These are phyloP conservation scores for Tupaia chinensis DNA, from an alignment of 2,113 vertebrate genomes.

Conservation along the genomic window DNA sequence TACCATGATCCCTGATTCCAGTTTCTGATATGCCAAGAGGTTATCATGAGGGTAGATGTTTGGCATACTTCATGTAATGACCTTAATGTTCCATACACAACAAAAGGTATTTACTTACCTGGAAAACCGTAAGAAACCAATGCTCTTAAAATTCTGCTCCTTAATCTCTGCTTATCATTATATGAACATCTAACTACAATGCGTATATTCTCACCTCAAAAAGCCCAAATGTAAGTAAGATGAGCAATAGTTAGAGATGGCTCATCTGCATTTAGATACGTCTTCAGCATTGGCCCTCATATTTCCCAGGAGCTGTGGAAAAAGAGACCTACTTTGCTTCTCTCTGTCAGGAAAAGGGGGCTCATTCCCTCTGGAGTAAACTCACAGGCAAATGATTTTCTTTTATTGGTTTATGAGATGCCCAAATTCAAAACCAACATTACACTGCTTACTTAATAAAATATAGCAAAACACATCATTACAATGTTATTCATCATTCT, in stretches of 20 bases:
- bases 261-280: neutral
- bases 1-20: neutral
- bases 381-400: neutral
- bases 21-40: neutral
- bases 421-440: neutral
- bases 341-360: neutral
- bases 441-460: neutral
- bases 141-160: neutral
- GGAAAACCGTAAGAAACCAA: neutral
- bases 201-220: neutral
- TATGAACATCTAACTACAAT: neutral
- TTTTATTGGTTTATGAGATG: neutral
- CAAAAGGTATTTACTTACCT: neutral
- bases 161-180: constrained; percentile 19
- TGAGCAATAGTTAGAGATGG: neutral
- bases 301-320: neutral
- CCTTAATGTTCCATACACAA: neutral
- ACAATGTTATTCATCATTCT: neutral
- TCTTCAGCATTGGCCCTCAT: neutral
- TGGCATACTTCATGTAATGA: neutral
- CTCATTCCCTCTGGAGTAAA: neutral
- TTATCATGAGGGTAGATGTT: neutral
- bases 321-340: neutral
- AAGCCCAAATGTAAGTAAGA: neutral
- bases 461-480: neutral